Base-by-base conservation (phyloP, 2,113 vertebrate genomes). In the Heterocephalus glaber region DNA sequence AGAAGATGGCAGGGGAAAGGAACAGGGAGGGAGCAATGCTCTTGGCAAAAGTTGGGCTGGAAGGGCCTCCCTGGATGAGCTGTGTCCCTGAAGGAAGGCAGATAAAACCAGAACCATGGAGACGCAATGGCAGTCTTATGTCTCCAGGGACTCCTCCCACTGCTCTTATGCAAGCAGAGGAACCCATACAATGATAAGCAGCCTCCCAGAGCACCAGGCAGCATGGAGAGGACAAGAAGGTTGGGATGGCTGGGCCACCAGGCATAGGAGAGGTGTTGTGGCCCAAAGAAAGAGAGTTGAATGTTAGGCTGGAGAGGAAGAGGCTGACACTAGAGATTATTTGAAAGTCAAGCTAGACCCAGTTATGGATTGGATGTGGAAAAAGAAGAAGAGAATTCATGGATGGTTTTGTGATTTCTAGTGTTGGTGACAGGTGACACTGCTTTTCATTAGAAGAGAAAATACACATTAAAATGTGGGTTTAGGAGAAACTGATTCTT, bases 241-340 rank as follows among this genome's bases (percentile, higher is more conserved):
- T 1, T 3, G 38, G 30, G 10, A 3, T 1, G 4, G 5, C 9
- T 58, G 65, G n/a, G 4, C 10, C 10, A 4, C 54, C 3, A 2
- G 26, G 22, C 54, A 35, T 1, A 0, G 47, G 3, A 7, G 54
- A 54, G 30, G 7, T 30, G 86, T 20, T 5, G 2, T 0, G 13
- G 47, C 2, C 38, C 30, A 33, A 81, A 35, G 26, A 60, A 26
- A 2, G 19, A 11, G 3, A 1, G 28, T 47, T 2, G 4, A 58
- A 24, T 16, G 28, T 0, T 9, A 60, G 35, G 47, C 28, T 7
- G 6, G n/a, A 24, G 5, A 38, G 17, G 7, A 93, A 47, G 54
- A 35, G 17, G 9, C 70, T 80, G 89, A 19, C 4, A 22, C 44
- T 30, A 5, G 52, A 38, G 44, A 28, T 5, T 5, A 44, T 66